Percentiles rank a stretch among this genome's conserved stretches.
Conservation (phyloP, 2,797 vertebrate species). For the Pipistrellus pipistrellus region DNA sequence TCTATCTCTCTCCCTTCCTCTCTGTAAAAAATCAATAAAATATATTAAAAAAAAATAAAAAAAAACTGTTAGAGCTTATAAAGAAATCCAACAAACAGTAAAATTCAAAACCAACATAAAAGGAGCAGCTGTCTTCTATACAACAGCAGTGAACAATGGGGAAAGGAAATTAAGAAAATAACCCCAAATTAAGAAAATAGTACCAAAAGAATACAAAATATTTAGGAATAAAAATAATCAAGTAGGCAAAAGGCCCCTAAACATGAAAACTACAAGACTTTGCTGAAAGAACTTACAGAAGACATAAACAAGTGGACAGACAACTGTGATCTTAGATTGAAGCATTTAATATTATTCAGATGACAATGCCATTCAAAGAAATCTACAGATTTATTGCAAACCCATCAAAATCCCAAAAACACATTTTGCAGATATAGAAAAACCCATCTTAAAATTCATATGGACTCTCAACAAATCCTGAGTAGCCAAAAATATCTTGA, state of each 20-base stretch:
- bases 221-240: neutral
- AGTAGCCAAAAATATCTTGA: neutral
- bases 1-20: no score
- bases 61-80: neutral
- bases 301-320: neutral
- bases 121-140: neutral
- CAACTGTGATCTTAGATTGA: neutral
- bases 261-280: neutral
- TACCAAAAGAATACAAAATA: neutral
- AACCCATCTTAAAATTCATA: neutral
- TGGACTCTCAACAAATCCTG: neutral
- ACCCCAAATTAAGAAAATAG: neutral
- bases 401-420: neutral
- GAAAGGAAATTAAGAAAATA: constrained; percentile 26
- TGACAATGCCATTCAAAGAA: neutral
- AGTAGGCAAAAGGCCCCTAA: neutral
- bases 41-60: neutral
- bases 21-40: no score
- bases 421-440: neutral
- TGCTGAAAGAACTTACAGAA: neutral
- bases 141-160: neutral
- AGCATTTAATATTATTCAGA: neutral
- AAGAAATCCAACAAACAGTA: neutral
- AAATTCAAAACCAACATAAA: neutral
- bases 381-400: neutral